A percentile compares a stretch with the other conserved stretches of the same genome.
Conservation (phyloP, 2,888 invertebrate species). For the Ceramica pisi region DNA sequence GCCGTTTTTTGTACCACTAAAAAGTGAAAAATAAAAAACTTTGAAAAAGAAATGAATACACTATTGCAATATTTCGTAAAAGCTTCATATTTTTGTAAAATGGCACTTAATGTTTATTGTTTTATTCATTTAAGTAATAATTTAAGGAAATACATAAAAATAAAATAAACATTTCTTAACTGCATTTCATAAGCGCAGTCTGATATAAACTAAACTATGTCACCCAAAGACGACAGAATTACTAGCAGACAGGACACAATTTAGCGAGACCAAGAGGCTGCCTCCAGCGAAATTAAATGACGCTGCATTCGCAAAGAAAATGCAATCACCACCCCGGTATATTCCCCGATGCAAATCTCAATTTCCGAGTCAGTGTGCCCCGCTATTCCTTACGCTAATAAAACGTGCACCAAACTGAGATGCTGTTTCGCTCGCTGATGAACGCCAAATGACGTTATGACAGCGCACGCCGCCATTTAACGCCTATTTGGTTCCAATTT, state of each 20-base stretch:
- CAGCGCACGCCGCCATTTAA: constrained; percentile 92
- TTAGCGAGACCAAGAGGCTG: constrained; percentile 80
- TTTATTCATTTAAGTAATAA: too few species aligned
- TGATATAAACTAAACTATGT: constrained; percentile 61
- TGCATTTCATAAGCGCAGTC: constrained; percentile 46
- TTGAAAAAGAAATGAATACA: too few species aligned
- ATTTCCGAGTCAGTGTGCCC: constrained; percentile 89
- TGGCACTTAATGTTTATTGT: too few species aligned
- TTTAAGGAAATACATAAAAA: too few species aligned
- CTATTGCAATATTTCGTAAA: too few species aligned
- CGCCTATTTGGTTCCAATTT: constrained; percentile 92
- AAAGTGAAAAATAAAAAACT: too few species aligned
- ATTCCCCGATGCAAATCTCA: constrained; percentile 88
- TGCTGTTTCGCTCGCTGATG: constrained; percentile 90
- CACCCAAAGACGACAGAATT: constrained; percentile 68
- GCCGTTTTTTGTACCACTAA: too few species aligned
- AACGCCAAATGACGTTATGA: constrained; percentile 90
- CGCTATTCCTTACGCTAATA: constrained; percentile 91
- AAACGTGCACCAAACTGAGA: constrained; percentile 89
- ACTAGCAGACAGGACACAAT: constrained; percentile 78
- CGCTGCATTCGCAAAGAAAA: constrained; percentile 88
- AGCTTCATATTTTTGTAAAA: too few species aligned
- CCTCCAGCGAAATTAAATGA: constrained; percentile 87
- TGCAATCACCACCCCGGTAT: constrained; percentile 88
- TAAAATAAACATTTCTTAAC: constrained; percentile 33